A percentile compares a stretch with the other conserved stretches of the same genome.
These are phyloP conservation scores for Esox lucius DNA, from an alignment of 2,797 vertebrate species.

Conservation along the genomic window DNA sequence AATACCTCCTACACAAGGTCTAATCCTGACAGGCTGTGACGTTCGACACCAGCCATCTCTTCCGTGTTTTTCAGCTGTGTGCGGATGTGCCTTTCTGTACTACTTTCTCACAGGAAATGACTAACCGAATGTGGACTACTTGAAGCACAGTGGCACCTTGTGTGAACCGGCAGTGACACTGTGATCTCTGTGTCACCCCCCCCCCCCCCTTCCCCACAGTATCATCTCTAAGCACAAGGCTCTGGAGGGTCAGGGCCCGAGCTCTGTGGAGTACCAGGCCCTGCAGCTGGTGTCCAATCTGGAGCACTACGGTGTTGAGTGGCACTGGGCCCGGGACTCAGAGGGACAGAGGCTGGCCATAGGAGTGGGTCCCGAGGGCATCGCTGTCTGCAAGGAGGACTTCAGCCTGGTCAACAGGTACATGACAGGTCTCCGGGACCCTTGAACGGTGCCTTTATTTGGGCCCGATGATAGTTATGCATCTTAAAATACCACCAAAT, in stretches of 20 bases:
- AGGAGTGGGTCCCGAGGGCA: constrained; percentile 94
- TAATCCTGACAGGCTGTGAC: background rate
- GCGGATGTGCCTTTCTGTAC: background rate
- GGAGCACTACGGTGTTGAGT: constrained; percentile 96
- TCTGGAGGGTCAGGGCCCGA: constrained; percentile 85
- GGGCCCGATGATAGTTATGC: too few species aligned
- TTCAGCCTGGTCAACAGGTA: constrained; percentile 92
- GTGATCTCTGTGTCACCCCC: background rate
- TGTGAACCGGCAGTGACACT: background rate
- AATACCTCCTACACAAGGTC: too few species aligned
- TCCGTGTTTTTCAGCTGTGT: background rate
- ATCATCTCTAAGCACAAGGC: constrained; percentile 89
- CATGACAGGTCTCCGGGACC: background rate
- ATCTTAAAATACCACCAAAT: too few species aligned
- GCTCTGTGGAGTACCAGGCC: constrained; percentile 90
- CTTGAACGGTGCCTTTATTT: background rate
- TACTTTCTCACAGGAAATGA: background rate
- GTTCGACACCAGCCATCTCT: background rate
- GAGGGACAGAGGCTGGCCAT: constrained; percentile 87
- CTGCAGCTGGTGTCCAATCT: constrained; percentile 89
- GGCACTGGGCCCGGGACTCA: constrained; percentile 91
- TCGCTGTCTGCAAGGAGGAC: constrained; percentile 92
- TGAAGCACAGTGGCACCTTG: background rate
- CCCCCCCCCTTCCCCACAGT: constrained; percentile 62
- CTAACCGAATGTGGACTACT: background rate